These are phyloP conservation scores for Morone saxatilis DNA, from an alignment of 2,113 vertebrate genomes.

Conservation along the genomic window DNA sequence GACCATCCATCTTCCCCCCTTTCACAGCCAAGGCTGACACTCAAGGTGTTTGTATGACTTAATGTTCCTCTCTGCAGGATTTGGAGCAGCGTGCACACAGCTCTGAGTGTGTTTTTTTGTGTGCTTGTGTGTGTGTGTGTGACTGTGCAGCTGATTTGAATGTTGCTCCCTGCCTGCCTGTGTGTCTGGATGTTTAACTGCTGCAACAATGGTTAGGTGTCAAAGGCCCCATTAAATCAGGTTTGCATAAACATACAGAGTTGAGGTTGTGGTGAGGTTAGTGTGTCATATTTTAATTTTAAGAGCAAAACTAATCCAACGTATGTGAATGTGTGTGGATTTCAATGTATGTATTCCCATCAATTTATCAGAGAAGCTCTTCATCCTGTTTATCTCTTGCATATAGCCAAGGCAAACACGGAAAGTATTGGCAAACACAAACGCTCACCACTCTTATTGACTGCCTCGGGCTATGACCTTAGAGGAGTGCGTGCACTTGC, in stretches of 20 bases:
- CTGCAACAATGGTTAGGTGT: slow-evolving; percentile 39
- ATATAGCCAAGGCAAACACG: slow-evolving; percentile 25
- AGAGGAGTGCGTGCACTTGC: slow-evolving; percentile 45
- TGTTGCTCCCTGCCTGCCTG: slow-evolving; percentile 11
- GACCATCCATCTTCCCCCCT: slow-evolving; percentile 79
- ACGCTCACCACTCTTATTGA: slow-evolving; percentile 71
- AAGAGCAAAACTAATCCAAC: slow-evolving; percentile 1
- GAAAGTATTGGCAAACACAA: slow-evolving; percentile 65
- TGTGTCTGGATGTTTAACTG: slow-evolving; percentile 22
- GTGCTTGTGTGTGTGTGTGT: slow-evolving; percentile 3
- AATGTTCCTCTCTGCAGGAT: slow-evolving; percentile 80
- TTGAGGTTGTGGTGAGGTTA: slow-evolving; percentile 8
- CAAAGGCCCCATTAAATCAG: slow-evolving; percentile 41
- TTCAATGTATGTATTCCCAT: not conserved
- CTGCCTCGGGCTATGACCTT: slow-evolving; percentile 67
- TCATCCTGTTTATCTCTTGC: slow-evolving; percentile 30
- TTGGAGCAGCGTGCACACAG: slow-evolving; percentile 44
- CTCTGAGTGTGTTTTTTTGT: slow-evolving; percentile 17
- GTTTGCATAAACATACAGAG: slow-evolving; percentile 36
- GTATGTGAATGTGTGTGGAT: not conserved
- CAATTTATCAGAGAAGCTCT: slow-evolving; percentile 4
- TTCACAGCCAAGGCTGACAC: slow-evolving; percentile 83
- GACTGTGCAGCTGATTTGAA: slow-evolving; percentile 28
- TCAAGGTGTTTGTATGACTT: slow-evolving; percentile 87
- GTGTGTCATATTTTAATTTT: slow-evolving; percentile 23